Base-by-base conservation (phyloP, 2,797 vertebrate species). In the Helostoma temminkii region DNA sequence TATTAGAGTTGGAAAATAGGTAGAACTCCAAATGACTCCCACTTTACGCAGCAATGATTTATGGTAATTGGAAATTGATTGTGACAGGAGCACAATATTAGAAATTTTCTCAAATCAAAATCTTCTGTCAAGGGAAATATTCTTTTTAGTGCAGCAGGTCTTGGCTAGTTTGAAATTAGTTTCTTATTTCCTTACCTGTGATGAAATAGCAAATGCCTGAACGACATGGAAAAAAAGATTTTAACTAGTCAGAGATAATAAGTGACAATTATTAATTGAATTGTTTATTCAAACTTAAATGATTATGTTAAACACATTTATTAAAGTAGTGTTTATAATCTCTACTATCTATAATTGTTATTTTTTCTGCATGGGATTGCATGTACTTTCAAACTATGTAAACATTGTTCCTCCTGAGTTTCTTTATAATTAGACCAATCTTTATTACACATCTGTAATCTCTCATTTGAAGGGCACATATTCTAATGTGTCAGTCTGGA, bases 1-100 rank as follows among this genome's bases (percentile, higher is more conserved):
- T 92, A 92, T 93, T 91, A 91, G 85, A 88, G 86, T 80, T 80
- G 76, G 85, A 90, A 87, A 91, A 91, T 87, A 83, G 89, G 84
- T 89, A 88, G 85, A 89, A 89, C 88, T 92, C 83, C 84, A 92
- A 91, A 91, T 89, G 87, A 91, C 86, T 91, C 89, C 88, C 88
- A 91, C 87, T 91, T 91, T 92, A 87, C 83, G 68, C 81, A 74
- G 88, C 85, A 90, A 91, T 91, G 91, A 93, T 93, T 93, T 93
- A 93, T 92, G 92, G 91, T 93, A 93, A 93, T 93, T 93, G 90
- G 86, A 92, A 93, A 93, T 93, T 91, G 91, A 93, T 93, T 92
- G 88, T 91, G 91, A 93, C 91, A 92, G 91, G 89, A 91, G 89
- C 89, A 92, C 91, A 92, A 89, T 93, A 93, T 93, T 93, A 92